Conservation (phyloP, 2,113 vertebrate genomes). For the Xyrauchen texanus region DNA sequence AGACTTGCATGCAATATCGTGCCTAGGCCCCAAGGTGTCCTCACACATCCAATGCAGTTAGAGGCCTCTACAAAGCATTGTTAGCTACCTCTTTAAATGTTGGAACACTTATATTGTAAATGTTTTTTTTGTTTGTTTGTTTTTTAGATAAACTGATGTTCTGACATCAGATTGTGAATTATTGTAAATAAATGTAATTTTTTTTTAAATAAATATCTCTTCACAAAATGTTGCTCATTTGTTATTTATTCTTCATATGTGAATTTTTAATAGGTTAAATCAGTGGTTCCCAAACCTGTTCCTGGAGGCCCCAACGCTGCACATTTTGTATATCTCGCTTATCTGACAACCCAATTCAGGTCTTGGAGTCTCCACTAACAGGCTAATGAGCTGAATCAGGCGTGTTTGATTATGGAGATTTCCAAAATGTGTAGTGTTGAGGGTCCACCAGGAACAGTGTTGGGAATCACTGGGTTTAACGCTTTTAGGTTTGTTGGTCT, state of each 20-base stretch:
- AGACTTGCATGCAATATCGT: too few relatives aligned
- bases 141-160: neutral
- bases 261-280: neutral
- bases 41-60: constrained; percentile 15
- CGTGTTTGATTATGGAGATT: too few relatives aligned
- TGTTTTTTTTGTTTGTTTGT: neutral
- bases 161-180: constrained; percentile 38
- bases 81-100: constrained; percentile 48
- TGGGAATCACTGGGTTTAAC: too few relatives aligned
- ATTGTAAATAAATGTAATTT: constrained; percentile 47
- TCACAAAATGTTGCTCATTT: neutral
- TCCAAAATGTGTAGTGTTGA: too few relatives aligned
- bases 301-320: too few relatives aligned
- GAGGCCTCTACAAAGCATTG: constrained; percentile 17
- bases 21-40: neutral
- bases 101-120: constrained; percentile 28
- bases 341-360: too few relatives aligned
- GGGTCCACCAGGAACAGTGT: too few relatives aligned
- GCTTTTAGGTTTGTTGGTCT: too few relatives aligned
- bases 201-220: neutral
- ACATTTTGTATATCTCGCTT: too few relatives aligned
- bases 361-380: too few relatives aligned
- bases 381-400: too few relatives aligned
- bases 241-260: neutral
- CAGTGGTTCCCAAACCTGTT: too few relatives aligned